A percentile compares a stretch with the other conserved stretches of the same genome.
phyloP scores from a whole-genome alignment of 2,888 invertebrate genomes.

The Syrista parreyssii region DNA sequence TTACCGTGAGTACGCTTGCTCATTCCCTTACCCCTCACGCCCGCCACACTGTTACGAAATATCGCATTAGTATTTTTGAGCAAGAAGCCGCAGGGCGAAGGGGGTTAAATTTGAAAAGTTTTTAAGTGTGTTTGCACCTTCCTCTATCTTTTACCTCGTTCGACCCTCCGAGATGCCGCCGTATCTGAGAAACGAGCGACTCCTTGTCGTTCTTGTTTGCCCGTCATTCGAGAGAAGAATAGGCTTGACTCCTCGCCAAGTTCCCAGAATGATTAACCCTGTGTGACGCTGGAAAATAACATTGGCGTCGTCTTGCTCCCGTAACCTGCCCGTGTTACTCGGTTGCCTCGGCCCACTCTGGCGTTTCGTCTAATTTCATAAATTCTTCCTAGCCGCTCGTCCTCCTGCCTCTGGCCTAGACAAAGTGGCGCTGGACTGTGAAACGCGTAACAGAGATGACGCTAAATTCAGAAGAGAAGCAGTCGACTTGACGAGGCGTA shows the following conservation, averaged over 20 bases:
- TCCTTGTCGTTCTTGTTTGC: constrained; percentile 51
- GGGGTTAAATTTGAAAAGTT: constrained; percentile 66
- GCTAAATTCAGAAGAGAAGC: too few species aligned
- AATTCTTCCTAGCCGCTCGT: too few species aligned
- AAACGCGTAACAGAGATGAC: too few species aligned
- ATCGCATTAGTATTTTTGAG: constrained; percentile 31
- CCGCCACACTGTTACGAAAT: constrained; percentile 20
- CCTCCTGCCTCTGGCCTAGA: too few species aligned
- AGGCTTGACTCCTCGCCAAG: constrained; percentile 33
- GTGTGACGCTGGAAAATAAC: constrained; percentile 62
- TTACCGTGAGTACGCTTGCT: too few species aligned
- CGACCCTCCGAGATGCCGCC: constrained; percentile 14
- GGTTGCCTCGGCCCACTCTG: too few species aligned
- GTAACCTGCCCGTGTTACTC: too few species aligned
- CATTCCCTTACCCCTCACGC: neutral
- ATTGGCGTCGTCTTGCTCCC: constrained; percentile 27
- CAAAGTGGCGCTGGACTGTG: too few species aligned
- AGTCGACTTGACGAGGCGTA: too few species aligned
- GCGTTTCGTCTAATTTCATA: too few species aligned
- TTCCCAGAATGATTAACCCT: constrained; percentile 61
- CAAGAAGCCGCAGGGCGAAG: constrained; percentile 39
- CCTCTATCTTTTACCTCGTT: constrained; percentile 4
- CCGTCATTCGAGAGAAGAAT: constrained; percentile 17
- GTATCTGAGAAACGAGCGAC: constrained; percentile 17
- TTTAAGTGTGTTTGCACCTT: constrained; percentile 48